Percentiles rank a stretch among this genome's conserved stretches.
phyloP scores from a whole-genome alignment of 2,888 invertebrate genomes.

The Tenthredo scrophulariae region DNA sequence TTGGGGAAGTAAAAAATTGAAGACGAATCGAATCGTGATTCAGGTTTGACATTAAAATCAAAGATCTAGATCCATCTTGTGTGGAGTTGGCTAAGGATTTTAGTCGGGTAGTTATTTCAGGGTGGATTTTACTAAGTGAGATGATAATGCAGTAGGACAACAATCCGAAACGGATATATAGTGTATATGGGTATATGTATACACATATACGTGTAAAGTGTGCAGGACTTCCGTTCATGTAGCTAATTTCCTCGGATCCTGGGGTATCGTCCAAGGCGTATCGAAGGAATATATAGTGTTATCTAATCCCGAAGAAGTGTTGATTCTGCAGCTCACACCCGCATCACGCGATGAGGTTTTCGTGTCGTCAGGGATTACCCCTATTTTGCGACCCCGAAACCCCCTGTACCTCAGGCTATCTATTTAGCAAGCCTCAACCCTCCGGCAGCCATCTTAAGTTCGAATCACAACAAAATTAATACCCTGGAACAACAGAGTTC shows the following conservation, averaged over 20 bases:
- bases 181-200: neutral
- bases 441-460: constrained; percentile 45
- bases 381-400: constrained; percentile 52
- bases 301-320: constrained; percentile 70
- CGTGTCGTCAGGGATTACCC: constrained; percentile 71
- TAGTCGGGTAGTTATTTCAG: constrained; percentile 60
- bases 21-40: neutral
- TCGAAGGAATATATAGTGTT: constrained; percentile 56
- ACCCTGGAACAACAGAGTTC: constrained; percentile 42
- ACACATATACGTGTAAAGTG: neutral
- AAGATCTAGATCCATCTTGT: neutral
- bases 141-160: constrained; percentile 70
- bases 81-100: constrained; percentile 59
- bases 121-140: constrained; percentile 70
- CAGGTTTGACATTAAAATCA: neutral
- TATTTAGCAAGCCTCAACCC: neutral
- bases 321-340: constrained; percentile 70
- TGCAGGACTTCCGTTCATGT: too few species aligned
- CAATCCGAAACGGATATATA: constrained; percentile 54
- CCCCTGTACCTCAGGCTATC: neutral
- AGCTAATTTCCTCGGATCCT: neutral
- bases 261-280: neutral
- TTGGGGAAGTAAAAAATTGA: too few species aligned
- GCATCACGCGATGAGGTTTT: constrained; percentile 72
- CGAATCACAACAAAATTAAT: constrained; percentile 55